A percentile compares a stretch with the other conserved stretches of the same genome.
Conservation (phyloP, 2,888 invertebrate genomes). For the Argyresthia goedartella region DNA sequence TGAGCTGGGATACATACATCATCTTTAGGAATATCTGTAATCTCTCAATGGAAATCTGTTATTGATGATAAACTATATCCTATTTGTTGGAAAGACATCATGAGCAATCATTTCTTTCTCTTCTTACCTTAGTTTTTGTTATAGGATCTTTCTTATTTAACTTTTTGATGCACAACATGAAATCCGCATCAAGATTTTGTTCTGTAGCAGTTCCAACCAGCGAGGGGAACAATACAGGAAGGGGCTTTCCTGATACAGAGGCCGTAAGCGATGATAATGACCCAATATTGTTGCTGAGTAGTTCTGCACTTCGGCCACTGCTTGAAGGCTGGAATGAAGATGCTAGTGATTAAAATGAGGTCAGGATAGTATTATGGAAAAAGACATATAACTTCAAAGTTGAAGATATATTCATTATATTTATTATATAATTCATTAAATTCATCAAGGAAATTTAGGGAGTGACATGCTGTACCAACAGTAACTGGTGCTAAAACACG, state of each 20-base stretch:
- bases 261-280: conserved; percentile 17
- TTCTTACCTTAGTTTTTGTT: conserved; percentile 85
- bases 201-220: conserved; percentile 66
- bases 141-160: conserved; percentile 91
- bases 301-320: conserved; percentile 89
- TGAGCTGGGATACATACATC: too few species aligned
- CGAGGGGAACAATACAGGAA: conserved; percentile 40
- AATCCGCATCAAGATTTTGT: conserved; percentile 79
- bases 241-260: conserved; percentile 20
- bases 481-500: too few species aligned
- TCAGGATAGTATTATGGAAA: not conserved
- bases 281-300: conserved; percentile 71
- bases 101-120: too few species aligned
- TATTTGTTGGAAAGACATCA: too few species aligned
- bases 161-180: conserved; percentile 86
- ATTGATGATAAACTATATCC: too few species aligned
- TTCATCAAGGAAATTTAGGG: too few species aligned
- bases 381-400: not conserved
- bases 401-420: not conserved
- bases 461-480: too few species aligned
- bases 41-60: too few species aligned
- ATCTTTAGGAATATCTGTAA: too few species aligned
- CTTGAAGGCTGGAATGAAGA: conserved; percentile 80
- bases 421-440: not conserved
- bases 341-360: conserved; percentile 5